These are phyloP conservation scores for Ptilorrhoa leucosticta DNA, from an alignment of 2,113 vertebrate genomes.

Conservation along the genomic window DNA sequence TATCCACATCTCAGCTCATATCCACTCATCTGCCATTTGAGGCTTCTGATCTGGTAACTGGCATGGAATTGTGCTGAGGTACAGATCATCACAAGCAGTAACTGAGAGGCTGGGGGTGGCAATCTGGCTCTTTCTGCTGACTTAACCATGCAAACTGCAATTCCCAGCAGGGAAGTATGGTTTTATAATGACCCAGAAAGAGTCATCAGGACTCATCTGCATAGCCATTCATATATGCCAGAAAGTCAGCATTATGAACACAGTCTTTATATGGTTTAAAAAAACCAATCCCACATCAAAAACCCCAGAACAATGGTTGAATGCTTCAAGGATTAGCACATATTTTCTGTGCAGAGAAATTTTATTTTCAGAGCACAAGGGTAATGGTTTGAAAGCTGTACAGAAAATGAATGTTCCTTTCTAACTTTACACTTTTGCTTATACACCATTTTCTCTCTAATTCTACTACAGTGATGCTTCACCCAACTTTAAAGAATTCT, in stretches of 20 bases:
- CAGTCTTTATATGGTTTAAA: neutral
- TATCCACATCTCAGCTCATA: neutral
- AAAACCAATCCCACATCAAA: neutral
- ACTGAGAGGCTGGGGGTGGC: fast-evolving
- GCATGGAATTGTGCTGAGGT: neutral
- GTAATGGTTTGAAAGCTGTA: neutral
- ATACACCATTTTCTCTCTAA: neutral
- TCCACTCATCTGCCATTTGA: fast-evolving
- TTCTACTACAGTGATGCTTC: neutral
- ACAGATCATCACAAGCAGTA: fast-evolving
- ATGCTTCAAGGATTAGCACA: neutral
- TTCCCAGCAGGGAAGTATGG: neutral
- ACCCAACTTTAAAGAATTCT: neutral
- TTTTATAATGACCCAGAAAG: neutral
- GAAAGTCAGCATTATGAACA: neutral
- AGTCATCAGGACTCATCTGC: neutral
- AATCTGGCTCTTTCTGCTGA: neutral
- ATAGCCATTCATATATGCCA: neutral
- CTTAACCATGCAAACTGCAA: neutral
- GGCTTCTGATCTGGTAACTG: neutral
- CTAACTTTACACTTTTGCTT: neutral
- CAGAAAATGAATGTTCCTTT: neutral
- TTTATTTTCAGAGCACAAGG: neutral
- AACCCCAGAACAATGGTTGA: neutral
- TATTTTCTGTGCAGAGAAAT: neutral